Base-by-base conservation (phyloP, 2,797 vertebrate genomes). In the Choloepus didactylus region DNA sequence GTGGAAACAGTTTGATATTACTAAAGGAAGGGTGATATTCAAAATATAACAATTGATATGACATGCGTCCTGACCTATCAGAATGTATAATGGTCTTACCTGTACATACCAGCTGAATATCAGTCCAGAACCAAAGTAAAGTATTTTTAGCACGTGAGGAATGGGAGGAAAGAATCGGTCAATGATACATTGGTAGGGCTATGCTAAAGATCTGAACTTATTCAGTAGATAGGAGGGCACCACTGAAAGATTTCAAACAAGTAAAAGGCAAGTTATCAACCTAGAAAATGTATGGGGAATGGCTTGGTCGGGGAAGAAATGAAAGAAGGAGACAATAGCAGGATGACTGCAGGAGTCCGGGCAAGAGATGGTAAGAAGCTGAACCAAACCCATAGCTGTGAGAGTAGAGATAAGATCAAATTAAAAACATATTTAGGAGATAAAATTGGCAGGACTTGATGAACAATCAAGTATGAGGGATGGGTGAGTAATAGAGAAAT, bases 291-390 rank as follows among this genome's bases (percentile, higher is more conserved):
- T 67, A 31, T 15, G 49, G 44, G 85, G 86, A 92, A 82, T 75
- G 25, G 14, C 31, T 80, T 85, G 64, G 46, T 86, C 82, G 10
- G 3, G 51, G 85, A 79, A 60, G 15, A 89, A 96, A 75, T 23
- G 72, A 96, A 96, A 93, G 85, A 6, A 27, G 46, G 41, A 84
- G 86, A 93, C 31, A 82, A 66, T 18, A 69, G 38, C 29, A 87
- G 35, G 77, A 91, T 76, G 72, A 72, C 18, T 92, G 8, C 35
- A 31, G 16, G 62, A 51, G 70, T 82, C 75, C 54, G 79, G 67
- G 79, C 19, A 62, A 93, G 51, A 91, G n/a, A 66, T 59, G 41
- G 84, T 59, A 80, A 18, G 27, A 38, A 79, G 46, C 38, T 89
- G 54, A 70, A 44, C 23, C 76, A 38, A 59, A 90, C 31, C 31